Evolutionary conservation across 2,113 vertebrate species (phyloP).

Genomic region (Chamaetylas fuelleborni): DNA sequence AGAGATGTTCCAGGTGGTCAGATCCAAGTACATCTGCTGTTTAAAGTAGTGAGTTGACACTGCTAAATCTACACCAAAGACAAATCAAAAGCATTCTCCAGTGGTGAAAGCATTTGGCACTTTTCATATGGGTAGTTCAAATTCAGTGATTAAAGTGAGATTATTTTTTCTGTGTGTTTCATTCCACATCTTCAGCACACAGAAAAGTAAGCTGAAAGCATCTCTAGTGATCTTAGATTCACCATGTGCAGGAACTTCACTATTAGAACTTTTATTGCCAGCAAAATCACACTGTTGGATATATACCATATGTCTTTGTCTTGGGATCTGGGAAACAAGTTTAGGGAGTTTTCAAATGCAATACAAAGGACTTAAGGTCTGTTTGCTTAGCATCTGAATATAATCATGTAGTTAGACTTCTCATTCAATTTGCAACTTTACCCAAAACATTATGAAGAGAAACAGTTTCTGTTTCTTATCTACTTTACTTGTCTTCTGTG

Average conservation of each 20-base stretch:
- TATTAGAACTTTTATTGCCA: not conserved
- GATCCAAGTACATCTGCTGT: not conserved
- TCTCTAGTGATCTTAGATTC: not conserved
- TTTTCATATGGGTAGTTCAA: not conserved
- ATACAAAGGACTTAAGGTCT: not conserved
- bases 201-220: not conserved
- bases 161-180: not conserved
- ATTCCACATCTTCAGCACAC: not conserved
- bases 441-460: not conserved
- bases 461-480: not conserved
- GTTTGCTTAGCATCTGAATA: not conserved
- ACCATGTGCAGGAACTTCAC: not conserved
- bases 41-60: not conserved
- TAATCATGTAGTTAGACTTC: not conserved
- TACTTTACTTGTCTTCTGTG: not conserved
- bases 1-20: not conserved
- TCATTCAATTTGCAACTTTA: not conserved
- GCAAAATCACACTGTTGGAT: not conserved
- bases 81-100: not conserved
- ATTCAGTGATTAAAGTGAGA: not conserved
- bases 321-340: not conserved
- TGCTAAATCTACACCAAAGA: not conserved
- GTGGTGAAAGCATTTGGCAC: not conserved
- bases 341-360: not conserved
- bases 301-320: not conserved